A percentile compares a stretch with the other conserved stretches of the same genome.
Conservation (phyloP, 1,140 invertebrate genomes). For the Dreissena polymorpha region DNA sequence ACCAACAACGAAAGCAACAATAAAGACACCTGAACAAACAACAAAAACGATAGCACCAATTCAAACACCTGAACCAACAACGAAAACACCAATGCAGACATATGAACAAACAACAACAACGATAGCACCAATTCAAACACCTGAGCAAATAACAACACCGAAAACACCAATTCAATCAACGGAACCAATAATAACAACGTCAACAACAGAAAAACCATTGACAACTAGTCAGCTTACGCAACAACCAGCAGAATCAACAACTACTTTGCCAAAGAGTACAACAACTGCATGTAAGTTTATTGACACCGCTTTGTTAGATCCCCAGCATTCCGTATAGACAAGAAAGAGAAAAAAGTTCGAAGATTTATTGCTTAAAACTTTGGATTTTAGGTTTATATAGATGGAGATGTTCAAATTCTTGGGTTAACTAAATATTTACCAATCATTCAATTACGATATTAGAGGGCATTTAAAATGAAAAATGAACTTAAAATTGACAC, state of each 20-base stretch:
- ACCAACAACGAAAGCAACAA: not conserved
- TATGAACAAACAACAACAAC: conserved; percentile 12
- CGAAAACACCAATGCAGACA: conserved; percentile 13
- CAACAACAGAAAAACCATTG: conserved; percentile 2
- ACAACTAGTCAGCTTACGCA: not conserved
- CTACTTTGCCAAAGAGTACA: conserved; percentile 13
- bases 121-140: not conserved
- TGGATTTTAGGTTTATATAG: too few relatives aligned
- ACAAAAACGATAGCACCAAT: not conserved
- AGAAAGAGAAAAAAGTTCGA: too few relatives aligned
- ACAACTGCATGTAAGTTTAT: conserved; percentile 41
- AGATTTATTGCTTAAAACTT: too few relatives aligned
- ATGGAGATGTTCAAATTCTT: too few relatives aligned
- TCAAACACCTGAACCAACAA: not conserved
- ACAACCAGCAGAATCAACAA: not conserved
- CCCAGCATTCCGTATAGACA: too few relatives aligned
- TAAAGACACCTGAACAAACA: not conserved
- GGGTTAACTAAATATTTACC: too few relatives aligned
- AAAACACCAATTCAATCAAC: not conserved
- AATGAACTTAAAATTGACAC: too few relatives aligned
- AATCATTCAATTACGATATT: too few relatives aligned
- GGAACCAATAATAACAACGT: not conserved
- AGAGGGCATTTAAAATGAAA: too few relatives aligned
- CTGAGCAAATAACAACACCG: conserved; percentile 16
- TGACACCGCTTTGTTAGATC: too few relatives aligned